phyloP scores from a whole-genome alignment of 1,140 invertebrate genomes.

The Temnothorax longispinosus region DNA sequence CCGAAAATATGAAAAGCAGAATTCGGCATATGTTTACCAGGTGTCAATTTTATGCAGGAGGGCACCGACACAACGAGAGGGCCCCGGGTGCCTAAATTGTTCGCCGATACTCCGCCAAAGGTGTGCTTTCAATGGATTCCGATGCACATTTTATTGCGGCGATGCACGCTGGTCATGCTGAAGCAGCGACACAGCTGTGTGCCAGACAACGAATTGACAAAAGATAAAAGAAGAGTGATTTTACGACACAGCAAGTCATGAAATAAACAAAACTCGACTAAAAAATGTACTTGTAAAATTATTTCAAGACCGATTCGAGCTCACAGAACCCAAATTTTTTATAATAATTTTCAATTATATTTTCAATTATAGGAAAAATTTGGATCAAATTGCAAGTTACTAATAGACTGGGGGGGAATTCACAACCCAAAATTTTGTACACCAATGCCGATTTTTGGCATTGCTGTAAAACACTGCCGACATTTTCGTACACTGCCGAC shows the following conservation, averaged over 20 bases:
- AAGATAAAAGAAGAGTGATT: slow-evolving; percentile 9
- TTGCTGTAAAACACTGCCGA: too few relatives aligned
- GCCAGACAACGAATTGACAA: slow-evolving; percentile 57
- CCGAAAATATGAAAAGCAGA: slow-evolving; percentile 26
- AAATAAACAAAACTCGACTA: neutral
- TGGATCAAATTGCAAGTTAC: neutral
- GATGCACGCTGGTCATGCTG: slow-evolving; percentile 50
- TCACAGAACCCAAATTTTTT: neutral
- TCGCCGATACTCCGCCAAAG: slow-evolving; percentile 48
- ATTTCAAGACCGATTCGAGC: neutral
- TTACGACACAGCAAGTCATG: neutral
- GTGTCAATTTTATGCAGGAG: slow-evolving; percentile 73
- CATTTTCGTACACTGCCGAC: too few relatives aligned
- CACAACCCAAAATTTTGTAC: too few relatives aligned
- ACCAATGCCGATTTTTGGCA: too few relatives aligned
- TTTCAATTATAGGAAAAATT: neutral
- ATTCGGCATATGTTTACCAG: slow-evolving; percentile 79
- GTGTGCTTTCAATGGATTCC: slow-evolving; percentile 66
- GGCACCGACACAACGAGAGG: slow-evolving; percentile 25
- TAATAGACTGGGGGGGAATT: too few relatives aligned
- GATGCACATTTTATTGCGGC: slow-evolving; percentile 73
- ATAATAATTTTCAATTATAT: neutral
- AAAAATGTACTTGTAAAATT: neutral
- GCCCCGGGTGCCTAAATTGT: slow-evolving; percentile 69
- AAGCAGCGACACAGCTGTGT: slow-evolving; percentile 66